Evolutionary conservation across 2,888 invertebrate species (phyloP), one percentile per base, ranked within the genome.

Genomic region (Venustoraphidia nigricollis): DNA sequence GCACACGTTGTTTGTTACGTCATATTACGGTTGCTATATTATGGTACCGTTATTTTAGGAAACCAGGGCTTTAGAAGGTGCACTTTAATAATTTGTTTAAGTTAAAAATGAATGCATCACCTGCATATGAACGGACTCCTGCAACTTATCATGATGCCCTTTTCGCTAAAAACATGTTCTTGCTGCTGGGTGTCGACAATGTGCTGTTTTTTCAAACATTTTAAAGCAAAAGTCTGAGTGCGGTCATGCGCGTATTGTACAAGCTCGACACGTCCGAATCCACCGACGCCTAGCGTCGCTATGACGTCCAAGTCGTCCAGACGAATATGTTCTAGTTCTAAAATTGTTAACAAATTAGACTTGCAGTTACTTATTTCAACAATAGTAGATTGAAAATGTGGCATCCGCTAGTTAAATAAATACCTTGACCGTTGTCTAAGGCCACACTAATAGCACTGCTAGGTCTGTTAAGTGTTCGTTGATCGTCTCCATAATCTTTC

Each of bases 171-270:
- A 14, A 83, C 76, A 59, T 83, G 83, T 52, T 82, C 79, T 58
- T 83, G 82, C 59, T 83, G 83, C 54, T 81, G 73, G 0, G 81
- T 82, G 53, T 81, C 79, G 11, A 83, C 79, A 47, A 83, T 81
- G 59, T 82, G 81, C 56, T 77, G 75, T 63, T 83, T 83, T 62
- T 81, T 81, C 54, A 83, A 66, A 59, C 81, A 81, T 65, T 83
- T 83, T 53, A 83, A 63, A 5, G 83, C 83, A 62, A 76, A 83
- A 1, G 68, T 67, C 11, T 72, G 62, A 60, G 74, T 66, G 38
- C 63, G 59, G 50, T 68, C 64, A 10, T 63, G 57, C n/a, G 62
- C 57, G 53, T 67, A 67, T 53, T 68, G 68, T 4, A 78, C 77
- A 52, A 79, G 62, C 60, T 79, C 81, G 1, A 82, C 82, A 36